These are phyloP conservation scores for Aselliscus stoliczkanus DNA, from an alignment of 2,797 vertebrate genomes.

Conservation along the genomic window DNA sequence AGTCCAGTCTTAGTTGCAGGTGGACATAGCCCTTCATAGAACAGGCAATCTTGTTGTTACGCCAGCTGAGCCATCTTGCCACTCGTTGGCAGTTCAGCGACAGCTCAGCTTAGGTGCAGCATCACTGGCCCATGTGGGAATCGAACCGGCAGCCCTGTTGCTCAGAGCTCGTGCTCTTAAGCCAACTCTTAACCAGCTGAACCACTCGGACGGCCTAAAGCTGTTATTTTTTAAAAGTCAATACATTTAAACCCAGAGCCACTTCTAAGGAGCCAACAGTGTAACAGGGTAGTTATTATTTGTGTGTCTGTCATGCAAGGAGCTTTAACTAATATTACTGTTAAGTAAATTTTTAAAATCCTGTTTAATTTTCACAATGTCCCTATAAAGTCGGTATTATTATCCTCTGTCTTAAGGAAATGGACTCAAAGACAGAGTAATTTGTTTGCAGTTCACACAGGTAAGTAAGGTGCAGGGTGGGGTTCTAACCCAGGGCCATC, in stretches of 20 bases:
- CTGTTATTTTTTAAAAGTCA: background rate
- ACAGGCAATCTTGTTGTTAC: too few species aligned
- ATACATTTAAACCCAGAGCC: background rate
- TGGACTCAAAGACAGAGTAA: background rate
- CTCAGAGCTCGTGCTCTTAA: too few species aligned
- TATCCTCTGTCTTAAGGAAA: background rate
- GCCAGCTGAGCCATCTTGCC: too few species aligned
- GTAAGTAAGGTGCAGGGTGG: background rate
- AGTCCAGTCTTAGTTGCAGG: too few species aligned
- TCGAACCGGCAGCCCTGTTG: too few species aligned
- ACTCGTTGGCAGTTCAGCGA: too few species aligned
- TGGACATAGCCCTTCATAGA: too few species aligned
- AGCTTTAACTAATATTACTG: background rate
- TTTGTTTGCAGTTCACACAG: background rate
- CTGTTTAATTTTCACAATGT: background rate
- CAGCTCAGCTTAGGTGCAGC: too few species aligned
- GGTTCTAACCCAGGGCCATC: background rate
- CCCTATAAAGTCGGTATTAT: background rate
- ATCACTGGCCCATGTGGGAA: too few species aligned
- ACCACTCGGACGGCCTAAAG: too few species aligned
- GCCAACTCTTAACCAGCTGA: too few species aligned
- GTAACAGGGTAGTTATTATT: background rate
- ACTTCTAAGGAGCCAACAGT: background rate
- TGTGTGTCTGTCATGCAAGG: background rate
- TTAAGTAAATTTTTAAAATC: background rate